Base-by-base conservation (phyloP, 2,113 vertebrate species). In the Chaetorhynchus papuensis region DNA sequence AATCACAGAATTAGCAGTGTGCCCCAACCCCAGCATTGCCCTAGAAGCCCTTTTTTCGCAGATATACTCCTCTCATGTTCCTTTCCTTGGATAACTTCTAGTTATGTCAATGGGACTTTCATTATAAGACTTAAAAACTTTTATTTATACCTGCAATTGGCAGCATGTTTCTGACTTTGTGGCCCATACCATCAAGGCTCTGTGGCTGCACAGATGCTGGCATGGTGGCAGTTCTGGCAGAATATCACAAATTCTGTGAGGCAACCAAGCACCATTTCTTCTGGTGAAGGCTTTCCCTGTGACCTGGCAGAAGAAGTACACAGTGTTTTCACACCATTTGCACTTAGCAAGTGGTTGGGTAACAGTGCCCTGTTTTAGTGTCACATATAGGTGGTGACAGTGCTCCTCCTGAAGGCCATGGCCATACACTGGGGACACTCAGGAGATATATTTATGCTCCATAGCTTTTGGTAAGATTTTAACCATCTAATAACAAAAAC, bases 61-160 rank as follows among this genome's bases (percentile, higher is more conserved):
- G 2, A 83, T 57, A 30, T 0, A 15, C 10, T 85, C n/a, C 18
- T 79, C 26, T 45, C 35, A 28, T 54, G 35, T 83, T 69, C 12
- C 17, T 88, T 76, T 81, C 28, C 81, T 60, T 81, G 17, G 82
- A 19, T 65, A 60, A 75, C 31, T 44, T 63, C 68, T 44, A 23
- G 22, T 71, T 80, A 31, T 19, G 24, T 66, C 39, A 86, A 2
- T 41, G 15, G 10, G 33, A 47, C 53, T 66, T 95, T 60, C 57
- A 63, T 77, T 71, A 45, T 81, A 82, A 92, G 81, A 95, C 66
- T 84, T 97, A 81, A 93, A 96, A 94, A 27, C 61, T 81, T 92
- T 65, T 79, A 95, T 96, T 97, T 96, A 77, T 83, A 20, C 75
- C 20, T 69, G 77, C 69, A 94, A 17, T 86, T 93, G n/a, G 88